Percentiles rank a stretch among this genome's conserved stretches.
phyloP scores from a whole-genome alignment of 37 sponge, comb jelly and placozoan genomes.

The Diacarnus erythraeanus region DNA sequence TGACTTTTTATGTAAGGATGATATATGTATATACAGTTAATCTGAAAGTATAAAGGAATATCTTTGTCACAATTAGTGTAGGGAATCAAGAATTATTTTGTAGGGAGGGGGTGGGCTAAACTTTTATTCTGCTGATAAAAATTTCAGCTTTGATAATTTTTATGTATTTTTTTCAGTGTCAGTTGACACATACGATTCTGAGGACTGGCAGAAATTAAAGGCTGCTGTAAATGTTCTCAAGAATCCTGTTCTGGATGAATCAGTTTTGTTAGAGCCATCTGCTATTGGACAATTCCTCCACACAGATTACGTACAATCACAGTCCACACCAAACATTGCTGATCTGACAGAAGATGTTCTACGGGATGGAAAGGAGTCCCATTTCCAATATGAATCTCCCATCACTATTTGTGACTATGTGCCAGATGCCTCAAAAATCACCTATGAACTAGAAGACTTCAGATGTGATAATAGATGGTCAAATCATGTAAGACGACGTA shows the following conservation, averaged over 20 bases:
- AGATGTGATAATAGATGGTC: background rate
- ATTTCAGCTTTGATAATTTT: background rate
- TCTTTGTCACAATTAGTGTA: no score
- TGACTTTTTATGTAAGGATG: conserved; percentile 31
- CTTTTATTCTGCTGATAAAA: background rate
- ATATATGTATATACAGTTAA: background rate
- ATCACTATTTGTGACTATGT: background rate
- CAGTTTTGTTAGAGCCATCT: conserved; percentile 40
- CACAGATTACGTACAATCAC: conserved; percentile 44
- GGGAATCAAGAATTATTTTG: no score
- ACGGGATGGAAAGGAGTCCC: background rate
- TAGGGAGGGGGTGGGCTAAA: no score
- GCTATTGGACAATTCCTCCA: conserved; percentile 34
- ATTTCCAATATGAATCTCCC: background rate
- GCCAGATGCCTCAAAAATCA: background rate
- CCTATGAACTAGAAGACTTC: background rate
- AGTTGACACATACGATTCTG: conserved; percentile 35
- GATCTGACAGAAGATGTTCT: background rate
- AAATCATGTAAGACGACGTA: background rate
- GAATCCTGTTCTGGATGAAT: conserved; percentile 6
- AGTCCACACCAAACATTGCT: conserved; percentile 45
- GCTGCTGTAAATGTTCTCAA: conserved; percentile 55
- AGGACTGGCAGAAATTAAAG: conserved; percentile 56
- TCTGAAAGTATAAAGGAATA: no score
- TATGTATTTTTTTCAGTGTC: conserved; percentile 6